These are phyloP conservation scores for Eremophila alpestris DNA, from an alignment of 2,797 vertebrate genomes.

Conservation along the genomic window DNA sequence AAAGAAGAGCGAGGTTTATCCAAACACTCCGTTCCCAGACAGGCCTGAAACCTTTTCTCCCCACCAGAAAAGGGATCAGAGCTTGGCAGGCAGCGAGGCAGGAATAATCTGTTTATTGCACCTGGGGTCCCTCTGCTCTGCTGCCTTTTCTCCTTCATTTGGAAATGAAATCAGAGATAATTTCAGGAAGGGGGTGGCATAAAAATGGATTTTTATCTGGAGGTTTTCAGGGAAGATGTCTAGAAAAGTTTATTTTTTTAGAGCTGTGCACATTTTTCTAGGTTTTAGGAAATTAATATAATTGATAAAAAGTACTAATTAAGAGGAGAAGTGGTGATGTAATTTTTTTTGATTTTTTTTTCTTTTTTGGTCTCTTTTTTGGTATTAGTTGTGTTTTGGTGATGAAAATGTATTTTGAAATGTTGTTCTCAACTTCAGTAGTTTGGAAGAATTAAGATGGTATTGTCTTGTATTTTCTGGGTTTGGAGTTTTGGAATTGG, in stretches of 20 bases:
- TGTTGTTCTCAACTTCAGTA: not conserved
- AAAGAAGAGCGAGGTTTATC: conserved; percentile 43
- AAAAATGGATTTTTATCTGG: not conserved
- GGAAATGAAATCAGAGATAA: not conserved
- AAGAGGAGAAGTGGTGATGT: not conserved
- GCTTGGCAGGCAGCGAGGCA: not conserved
- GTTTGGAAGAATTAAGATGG: not conserved
- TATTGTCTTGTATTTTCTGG: not conserved
- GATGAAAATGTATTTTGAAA: not conserved
- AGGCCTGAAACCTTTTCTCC: not conserved
- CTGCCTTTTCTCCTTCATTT: not conserved
- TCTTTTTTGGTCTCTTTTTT: not conserved
- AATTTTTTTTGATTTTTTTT: not conserved
- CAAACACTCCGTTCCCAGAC: not conserved
- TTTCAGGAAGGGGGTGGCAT: not conserved
- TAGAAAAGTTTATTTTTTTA: not conserved
- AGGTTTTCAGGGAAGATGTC: not conserved
- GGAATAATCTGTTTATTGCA: not conserved
- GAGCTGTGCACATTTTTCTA: not conserved
- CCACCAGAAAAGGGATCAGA: not conserved
- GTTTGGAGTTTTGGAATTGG: not conserved
- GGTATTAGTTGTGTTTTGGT: too few relatives aligned
- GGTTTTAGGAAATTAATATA: not conserved
- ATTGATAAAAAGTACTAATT: not conserved
- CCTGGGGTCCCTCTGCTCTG: not conserved